Conservation (phyloP, 2,797 vertebrate genomes). For the Scolopax rusticola region DNA sequence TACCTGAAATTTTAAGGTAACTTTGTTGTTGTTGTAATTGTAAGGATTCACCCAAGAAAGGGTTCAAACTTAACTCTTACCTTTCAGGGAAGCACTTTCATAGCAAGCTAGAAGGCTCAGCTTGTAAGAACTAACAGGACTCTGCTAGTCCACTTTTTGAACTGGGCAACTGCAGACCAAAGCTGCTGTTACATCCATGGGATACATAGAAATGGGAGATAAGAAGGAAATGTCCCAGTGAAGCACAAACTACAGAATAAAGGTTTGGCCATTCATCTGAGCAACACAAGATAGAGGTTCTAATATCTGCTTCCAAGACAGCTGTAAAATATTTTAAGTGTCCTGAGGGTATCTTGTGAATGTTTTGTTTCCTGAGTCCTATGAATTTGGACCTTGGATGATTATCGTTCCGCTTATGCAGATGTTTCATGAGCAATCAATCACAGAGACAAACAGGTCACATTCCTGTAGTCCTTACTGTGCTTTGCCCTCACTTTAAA, state of each 20-base stretch:
- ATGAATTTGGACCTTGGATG: neutral
- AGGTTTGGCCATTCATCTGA: neutral
- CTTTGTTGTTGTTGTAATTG: neutral
- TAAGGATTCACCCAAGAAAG: neutral
- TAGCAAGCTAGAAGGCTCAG: neutral
- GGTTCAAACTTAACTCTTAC: neutral
- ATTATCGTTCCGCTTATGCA: neutral
- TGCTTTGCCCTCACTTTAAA: neutral
- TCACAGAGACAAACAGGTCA: neutral
- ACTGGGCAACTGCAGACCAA: neutral
- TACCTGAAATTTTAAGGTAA: neutral
- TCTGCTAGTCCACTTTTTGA: neutral
- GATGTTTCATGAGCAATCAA: accelerated
- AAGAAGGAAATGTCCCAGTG: neutral
- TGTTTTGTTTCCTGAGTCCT: neutral
- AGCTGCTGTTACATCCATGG: neutral
- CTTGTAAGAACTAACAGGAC: neutral
- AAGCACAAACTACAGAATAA: neutral
- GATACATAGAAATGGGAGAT: neutral
- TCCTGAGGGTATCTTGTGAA: neutral
- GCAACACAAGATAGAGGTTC: neutral
- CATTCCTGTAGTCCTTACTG: neutral
- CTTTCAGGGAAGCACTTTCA: neutral
- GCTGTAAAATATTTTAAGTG: neutral
- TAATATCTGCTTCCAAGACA: neutral